These are phyloP conservation scores for Boloria selene DNA, from an alignment of 2,888 invertebrate genomes.

Conservation along the genomic window DNA sequence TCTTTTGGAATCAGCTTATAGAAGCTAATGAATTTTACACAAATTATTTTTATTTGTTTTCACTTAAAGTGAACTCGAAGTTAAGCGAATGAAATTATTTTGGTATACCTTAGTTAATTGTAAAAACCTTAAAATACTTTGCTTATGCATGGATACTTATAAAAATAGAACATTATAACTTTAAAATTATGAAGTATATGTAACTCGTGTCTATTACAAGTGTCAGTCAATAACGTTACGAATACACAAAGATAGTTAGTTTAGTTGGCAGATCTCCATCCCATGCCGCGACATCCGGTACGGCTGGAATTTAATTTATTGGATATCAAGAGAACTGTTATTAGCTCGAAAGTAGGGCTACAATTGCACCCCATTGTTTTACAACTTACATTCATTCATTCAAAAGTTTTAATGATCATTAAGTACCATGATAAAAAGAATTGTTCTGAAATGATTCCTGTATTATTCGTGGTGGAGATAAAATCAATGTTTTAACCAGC, in stretches of 20 bases:
- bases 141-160: no score
- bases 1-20: no score
- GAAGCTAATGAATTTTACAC: no score
- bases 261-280: slow-evolving; percentile 45
- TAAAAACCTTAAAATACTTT: no score
- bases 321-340: slow-evolving; percentile 41
- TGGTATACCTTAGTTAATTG: no score
- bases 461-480: slow-evolving; percentile 36
- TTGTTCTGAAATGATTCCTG: slow-evolving; percentile 35
- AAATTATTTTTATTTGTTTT: no score
- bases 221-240: slow-evolving; percentile 31
- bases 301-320: slow-evolving; percentile 46
- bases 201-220: slow-evolving; percentile 1
- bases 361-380: slow-evolving; percentile 40
- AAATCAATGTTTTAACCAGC: slow-evolving; percentile 35
- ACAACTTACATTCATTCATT: slow-evolving; percentile 40
- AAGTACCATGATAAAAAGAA: slow-evolving; percentile 34
- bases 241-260: slow-evolving; percentile 43
- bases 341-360: slow-evolving; percentile 39
- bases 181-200: not conserved
- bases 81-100: no score
- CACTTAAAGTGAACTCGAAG: no score
- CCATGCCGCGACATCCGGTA: slow-evolving; percentile 39
- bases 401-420: slow-evolving; percentile 41
- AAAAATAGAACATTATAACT: no score